A percentile compares a stretch with the other conserved stretches of the same genome.
These are phyloP conservation scores for Aradophagus sp. DNA, from an alignment of 1,140 invertebrate genomes.

Conservation along the genomic window DNA sequence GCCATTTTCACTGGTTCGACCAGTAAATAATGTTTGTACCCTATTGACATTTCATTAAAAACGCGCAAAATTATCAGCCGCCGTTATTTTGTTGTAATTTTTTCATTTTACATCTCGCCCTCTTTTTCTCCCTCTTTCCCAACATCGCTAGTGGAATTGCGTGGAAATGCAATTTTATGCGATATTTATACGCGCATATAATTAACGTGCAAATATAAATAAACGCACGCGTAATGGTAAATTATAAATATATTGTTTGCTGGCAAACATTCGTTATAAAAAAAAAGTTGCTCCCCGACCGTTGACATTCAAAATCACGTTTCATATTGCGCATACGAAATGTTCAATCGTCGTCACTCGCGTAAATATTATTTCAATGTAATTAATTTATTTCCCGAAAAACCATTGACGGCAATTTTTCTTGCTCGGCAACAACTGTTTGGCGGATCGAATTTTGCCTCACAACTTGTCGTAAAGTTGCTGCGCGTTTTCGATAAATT, in stretches of 20 bases:
- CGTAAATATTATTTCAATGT: too few species aligned
- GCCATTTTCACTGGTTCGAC: slow-evolving; percentile 1
- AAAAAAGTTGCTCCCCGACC: slow-evolving; percentile 11
- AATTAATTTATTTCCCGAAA: too few species aligned
- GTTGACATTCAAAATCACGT: too few species aligned
- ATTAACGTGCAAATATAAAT: slow-evolving; percentile 44
- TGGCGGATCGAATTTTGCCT: not conserved
- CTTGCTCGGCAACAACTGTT: too few species aligned
- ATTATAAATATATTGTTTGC: slow-evolving; percentile 16
- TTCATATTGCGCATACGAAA: too few species aligned
- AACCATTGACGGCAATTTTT: too few species aligned
- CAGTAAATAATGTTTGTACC: slow-evolving; percentile 28
- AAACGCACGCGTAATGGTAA: slow-evolving; percentile 25
- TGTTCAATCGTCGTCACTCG: too few species aligned
- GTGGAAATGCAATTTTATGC: slow-evolving; percentile 32
- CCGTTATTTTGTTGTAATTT: slow-evolving; percentile 33
- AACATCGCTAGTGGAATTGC: slow-evolving; percentile 18
- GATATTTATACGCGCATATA: slow-evolving; percentile 31
- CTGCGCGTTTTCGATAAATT: slow-evolving; percentile 5
- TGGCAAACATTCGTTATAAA: slow-evolving; percentile 18
- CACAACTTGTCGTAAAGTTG: slow-evolving; percentile 1
- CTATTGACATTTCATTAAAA: slow-evolving; percentile 53
- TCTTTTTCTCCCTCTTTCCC: too few species aligned
- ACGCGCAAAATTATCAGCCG: slow-evolving; percentile 23
- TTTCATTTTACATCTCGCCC: too few species aligned